A percentile compares a stretch with the other conserved stretches of the same genome.
These are phyloP conservation scores for Epistrophe eligans DNA, from an alignment of 2,888 invertebrate species.

Conservation along the genomic window DNA sequence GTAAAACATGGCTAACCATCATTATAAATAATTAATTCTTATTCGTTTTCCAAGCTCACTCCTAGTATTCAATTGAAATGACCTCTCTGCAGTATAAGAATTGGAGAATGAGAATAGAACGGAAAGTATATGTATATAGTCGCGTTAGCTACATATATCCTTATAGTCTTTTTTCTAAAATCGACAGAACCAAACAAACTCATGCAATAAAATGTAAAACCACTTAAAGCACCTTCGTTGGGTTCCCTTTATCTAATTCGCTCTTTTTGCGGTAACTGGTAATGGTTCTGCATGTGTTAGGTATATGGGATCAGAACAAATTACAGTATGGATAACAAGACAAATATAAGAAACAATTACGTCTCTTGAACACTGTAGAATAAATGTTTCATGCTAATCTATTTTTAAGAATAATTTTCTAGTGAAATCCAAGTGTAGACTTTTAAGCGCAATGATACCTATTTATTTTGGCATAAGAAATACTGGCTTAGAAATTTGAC, in stretches of 20 bases:
- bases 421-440: too few species aligned
- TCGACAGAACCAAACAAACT: constrained; percentile 36
- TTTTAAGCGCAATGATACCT: too few species aligned
- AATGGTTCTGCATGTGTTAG: constrained; percentile 29
- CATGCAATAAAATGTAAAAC: constrained; percentile 63
- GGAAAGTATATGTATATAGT: not conserved
- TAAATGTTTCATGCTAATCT: too few species aligned
- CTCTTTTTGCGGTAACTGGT: constrained; percentile 21
- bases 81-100: constrained; percentile 12
- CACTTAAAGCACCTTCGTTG: constrained; percentile 58
- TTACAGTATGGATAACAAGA: not conserved
- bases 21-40: constrained; percentile 67
- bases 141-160: constrained; percentile 2
- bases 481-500: too few species aligned
- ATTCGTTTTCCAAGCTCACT: constrained; percentile 55
- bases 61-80: constrained; percentile 63
- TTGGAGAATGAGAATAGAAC: not conserved
- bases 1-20: constrained; percentile 61
- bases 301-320: constrained; percentile 26
- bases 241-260: constrained; percentile 2
- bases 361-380: too few species aligned
- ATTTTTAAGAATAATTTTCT: too few species aligned
- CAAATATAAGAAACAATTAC: too few species aligned
- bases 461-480: too few species aligned
- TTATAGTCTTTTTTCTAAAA: not conserved